Percentiles rank a stretch among this genome's conserved stretches.
phyloP scores from a whole-genome alignment of 1,140 invertebrate species.

The Antheraea mylitta region DNA sequence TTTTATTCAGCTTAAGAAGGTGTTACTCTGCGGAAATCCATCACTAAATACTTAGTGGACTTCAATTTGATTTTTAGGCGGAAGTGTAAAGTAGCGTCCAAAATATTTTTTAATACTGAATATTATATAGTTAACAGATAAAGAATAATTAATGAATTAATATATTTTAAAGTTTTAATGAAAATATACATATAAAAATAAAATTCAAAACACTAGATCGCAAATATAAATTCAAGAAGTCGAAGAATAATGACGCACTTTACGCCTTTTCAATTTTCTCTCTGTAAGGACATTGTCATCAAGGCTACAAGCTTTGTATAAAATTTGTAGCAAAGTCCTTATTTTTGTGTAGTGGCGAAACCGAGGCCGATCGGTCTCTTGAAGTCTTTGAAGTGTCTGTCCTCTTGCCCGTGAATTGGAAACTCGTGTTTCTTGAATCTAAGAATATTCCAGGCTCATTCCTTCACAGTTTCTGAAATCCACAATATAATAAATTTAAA shows the following conservation, averaged over 20 bases:
- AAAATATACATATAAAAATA: background rate
- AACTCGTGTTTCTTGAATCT: constrained; percentile 6
- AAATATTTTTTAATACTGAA: no score
- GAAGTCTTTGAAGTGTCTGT: constrained; percentile 7
- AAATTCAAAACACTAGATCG: background rate
- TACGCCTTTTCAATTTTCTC: constrained; percentile 5
- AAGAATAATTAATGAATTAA: no score
- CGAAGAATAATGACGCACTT: constrained; percentile 6
- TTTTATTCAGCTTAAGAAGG: no score
- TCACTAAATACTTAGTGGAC: no score
- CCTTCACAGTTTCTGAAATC: background rate
- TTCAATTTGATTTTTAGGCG: no score
- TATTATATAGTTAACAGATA: no score
- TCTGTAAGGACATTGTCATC: constrained; percentile 7
- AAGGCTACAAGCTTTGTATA: constrained; percentile 9
- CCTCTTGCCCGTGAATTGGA: constrained; percentile 6
- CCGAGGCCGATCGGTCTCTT: constrained; percentile 11
- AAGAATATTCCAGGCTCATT: background rate
- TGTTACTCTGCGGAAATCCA: no score
- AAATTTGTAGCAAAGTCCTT: constrained; percentile 12
- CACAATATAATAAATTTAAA: background rate
- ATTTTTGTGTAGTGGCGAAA: constrained; percentile 15
- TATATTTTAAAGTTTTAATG: no score
- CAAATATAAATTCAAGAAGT: constrained; percentile 2
- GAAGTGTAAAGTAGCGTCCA: no score